phyloP scores from a whole-genome alignment of 2,113 vertebrate species.

The Salvelinus fontinalis region DNA sequence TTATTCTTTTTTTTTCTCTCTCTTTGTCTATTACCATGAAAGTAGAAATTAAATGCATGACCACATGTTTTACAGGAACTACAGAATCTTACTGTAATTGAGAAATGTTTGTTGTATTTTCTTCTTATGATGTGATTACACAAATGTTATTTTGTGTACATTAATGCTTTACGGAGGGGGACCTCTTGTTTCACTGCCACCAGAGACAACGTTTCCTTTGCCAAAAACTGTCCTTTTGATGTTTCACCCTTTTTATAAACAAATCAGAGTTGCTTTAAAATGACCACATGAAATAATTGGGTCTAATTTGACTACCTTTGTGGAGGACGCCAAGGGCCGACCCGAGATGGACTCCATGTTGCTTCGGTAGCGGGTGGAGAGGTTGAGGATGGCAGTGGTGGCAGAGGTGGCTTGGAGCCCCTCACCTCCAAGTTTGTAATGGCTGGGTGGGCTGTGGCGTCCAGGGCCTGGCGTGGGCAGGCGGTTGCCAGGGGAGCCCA shows the following conservation, averaged over 20 bases:
- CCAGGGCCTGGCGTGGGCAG: conserved; percentile 80
- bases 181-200: conserved; percentile 73
- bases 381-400: conserved; percentile 98
- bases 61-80: conserved; percentile 37
- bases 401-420: conserved; percentile 88
- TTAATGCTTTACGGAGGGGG: conserved; percentile 72
- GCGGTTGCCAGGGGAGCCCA: conserved; percentile 82
- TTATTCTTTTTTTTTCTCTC: conserved; percentile 68
- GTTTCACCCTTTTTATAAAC: conserved; percentile 73
- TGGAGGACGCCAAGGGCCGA: conserved; percentile 90
- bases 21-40: conserved; percentile 65
- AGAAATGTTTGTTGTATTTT: conserved; percentile 65
- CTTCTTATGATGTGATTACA: conserved; percentile 76
- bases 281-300: conserved; percentile 73
- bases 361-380: conserved; percentile 98
- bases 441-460: conserved; percentile 84
- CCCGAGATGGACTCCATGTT: conserved; percentile 83
- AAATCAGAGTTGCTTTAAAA: conserved; percentile 77
- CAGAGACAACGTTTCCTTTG: conserved; percentile 62
- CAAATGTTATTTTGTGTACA: conserved; percentile 73
- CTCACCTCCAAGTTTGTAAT: conserved; percentile 88
- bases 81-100: conserved; percentile 59
- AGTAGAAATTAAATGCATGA: conserved; percentile 20
- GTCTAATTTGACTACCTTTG: conserved; percentile 91
- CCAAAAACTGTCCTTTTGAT: conserved; percentile 76